A percentile compares a stretch with the other conserved stretches of the same genome.
Evolutionary conservation across 2,113 vertebrate species (phyloP).

Genomic region (Myrmecobius fasciatus): DNA sequence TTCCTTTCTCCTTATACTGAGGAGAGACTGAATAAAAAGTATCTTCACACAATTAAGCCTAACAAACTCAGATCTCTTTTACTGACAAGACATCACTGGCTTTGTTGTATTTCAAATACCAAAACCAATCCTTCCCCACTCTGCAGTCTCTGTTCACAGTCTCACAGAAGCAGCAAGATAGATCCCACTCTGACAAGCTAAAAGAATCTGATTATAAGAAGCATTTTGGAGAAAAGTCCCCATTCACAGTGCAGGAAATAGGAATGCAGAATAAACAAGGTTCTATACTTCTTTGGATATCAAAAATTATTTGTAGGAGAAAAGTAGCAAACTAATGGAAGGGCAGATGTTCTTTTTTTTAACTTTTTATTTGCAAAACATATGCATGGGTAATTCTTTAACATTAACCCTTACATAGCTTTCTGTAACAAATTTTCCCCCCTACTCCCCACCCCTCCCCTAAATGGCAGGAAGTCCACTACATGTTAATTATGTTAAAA

Average conservation of each 20-base stretch:
- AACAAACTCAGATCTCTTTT: neutral
- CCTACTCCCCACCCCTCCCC: no score
- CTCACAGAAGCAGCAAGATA: neutral
- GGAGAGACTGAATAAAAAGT: neutral
- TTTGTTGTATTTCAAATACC: neutral
- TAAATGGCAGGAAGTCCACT: no score
- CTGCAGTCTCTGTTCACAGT: neutral
- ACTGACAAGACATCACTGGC: neutral
- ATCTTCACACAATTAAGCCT: neutral
- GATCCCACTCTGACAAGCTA: neutral
- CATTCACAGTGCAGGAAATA: neutral
- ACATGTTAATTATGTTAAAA: no score
- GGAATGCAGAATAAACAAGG: neutral
- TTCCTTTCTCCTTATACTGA: neutral
- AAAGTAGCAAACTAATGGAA: neutral
- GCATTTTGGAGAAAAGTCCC: neutral
- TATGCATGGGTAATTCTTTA: no score
- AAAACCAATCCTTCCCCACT: neutral
- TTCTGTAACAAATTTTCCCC: no score
- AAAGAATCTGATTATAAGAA: neutral
- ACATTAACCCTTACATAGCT: no score
- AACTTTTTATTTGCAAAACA: no score
- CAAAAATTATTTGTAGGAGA: neutral
- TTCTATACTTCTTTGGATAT: neutral
- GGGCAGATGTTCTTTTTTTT: neutral